A percentile compares a stretch with the other conserved stretches of the same genome.
Evolutionary conservation across 2,797 vertebrate species (phyloP).

Genomic region (Galago senegalensis): DNA sequence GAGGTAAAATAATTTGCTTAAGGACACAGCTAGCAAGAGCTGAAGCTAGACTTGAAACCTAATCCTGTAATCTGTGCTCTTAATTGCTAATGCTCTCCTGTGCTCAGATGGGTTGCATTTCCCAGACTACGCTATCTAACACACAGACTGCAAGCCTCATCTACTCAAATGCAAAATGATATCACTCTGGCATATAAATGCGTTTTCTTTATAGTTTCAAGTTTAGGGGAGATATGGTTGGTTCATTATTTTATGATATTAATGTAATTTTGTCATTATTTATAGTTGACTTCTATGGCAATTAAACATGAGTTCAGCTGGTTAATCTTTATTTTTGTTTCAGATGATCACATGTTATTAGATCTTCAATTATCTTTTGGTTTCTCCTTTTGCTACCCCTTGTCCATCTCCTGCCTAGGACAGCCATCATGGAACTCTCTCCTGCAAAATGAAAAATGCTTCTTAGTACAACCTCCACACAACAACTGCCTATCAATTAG

Average conservation of each 20-base stretch:
- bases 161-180: neutral
- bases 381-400: neutral
- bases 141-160: neutral
- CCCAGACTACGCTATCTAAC: neutral
- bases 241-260: conserved; percentile 17
- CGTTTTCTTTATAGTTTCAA: conserved; percentile 79
- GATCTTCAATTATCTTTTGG: conserved; percentile 11
- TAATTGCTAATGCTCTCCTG: neutral
- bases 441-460: neutral
- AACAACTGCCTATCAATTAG: conserved; percentile 34
- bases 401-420: neutral
- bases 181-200: neutral
- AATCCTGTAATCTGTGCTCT: neutral
- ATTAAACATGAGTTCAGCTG: conserved; percentile 15
- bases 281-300: neutral
- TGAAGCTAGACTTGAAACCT: neutral
- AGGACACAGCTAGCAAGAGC: neutral
- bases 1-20: conserved; percentile 2
- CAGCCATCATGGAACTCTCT: neutral
- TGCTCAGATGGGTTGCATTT: neutral
- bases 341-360: neutral
- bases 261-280: conserved; percentile 4
- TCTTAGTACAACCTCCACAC: neutral
- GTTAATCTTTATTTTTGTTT: conserved; percentile 44
- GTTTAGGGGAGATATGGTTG: conserved; percentile 81